These are phyloP conservation scores for Nephila pilipes DNA, from an alignment of 1,140 invertebrate genomes.

Conservation along the genomic window DNA sequence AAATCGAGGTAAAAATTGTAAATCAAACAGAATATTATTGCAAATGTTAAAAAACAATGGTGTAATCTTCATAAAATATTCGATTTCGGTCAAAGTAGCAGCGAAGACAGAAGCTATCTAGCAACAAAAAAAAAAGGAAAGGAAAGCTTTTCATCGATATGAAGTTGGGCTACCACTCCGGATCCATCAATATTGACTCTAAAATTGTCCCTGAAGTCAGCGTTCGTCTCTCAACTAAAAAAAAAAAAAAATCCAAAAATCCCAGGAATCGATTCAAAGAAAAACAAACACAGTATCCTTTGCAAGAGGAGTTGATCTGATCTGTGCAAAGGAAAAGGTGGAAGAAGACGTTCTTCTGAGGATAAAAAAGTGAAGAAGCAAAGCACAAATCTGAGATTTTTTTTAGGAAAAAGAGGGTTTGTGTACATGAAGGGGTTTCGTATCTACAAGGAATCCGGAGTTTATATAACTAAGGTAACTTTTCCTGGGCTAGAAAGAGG, in stretches of 20 bases:
- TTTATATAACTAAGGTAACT: conserved; percentile 43
- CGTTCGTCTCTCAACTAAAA: neutral
- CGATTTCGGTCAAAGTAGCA: too few relatives aligned
- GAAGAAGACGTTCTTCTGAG: neutral
- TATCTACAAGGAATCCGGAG: conserved; percentile 3
- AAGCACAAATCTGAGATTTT: conserved; percentile 38
- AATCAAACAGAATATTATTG: too few relatives aligned
- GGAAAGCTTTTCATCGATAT: neutral
- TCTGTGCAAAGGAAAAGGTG: neutral
- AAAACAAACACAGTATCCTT: conserved; percentile 54
- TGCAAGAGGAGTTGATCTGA: conserved; percentile 28
- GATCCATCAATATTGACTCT: conserved; percentile 68
- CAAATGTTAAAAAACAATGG: too few relatives aligned
- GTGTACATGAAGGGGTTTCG: conserved; percentile 30
- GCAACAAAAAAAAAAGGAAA: neutral
- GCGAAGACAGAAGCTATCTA: neutral
- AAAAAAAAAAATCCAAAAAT: conserved; percentile 43
- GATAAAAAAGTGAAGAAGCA: neutral
- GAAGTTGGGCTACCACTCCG: conserved; percentile 30
- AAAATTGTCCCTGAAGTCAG: conserved; percentile 39
- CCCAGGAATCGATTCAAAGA: conserved; percentile 32
- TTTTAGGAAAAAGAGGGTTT: neutral
- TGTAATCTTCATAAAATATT: neutral
- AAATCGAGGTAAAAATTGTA: too few relatives aligned
- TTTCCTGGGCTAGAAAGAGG: neutral